Percentiles rank a stretch among this genome's conserved stretches.
Evolutionary conservation across 1,140 invertebrate species (phyloP).

Genomic region (Pemphigus obesinymphae): DNA sequence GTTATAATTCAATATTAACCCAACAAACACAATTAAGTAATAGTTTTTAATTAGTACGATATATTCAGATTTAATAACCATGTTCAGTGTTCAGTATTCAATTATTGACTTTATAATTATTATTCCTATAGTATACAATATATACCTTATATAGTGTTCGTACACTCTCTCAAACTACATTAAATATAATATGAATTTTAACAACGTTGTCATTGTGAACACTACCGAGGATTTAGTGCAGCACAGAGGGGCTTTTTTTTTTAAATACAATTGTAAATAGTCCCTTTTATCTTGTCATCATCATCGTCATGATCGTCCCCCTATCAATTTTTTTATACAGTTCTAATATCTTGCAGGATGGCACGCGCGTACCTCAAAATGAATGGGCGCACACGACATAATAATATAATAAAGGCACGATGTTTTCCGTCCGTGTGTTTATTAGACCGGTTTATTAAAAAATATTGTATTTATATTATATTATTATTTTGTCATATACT

Average conservation of each 20-base stretch:
- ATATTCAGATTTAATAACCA: too few species aligned
- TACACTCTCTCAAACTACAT: not conserved
- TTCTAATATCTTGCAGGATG: slow-evolving; percentile 21
- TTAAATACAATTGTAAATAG: slow-evolving; percentile 28
- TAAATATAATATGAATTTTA: slow-evolving; percentile 23
- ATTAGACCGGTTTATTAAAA: slow-evolving; percentile 7
- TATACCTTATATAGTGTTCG: not conserved
- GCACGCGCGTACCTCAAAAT: slow-evolving; percentile 26
- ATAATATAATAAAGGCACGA: not conserved
- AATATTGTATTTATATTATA: slow-evolving; percentile 22
- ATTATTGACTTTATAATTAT: not conserved
- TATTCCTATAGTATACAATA: too few species aligned
- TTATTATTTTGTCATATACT: not conserved
- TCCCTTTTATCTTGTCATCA: slow-evolving; percentile 40
- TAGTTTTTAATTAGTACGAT: too few species aligned
- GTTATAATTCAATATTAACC: not conserved
- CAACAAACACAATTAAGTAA: not conserved
- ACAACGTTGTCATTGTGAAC: slow-evolving; percentile 19
- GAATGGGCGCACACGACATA: not conserved
- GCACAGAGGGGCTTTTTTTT: slow-evolving; percentile 17
- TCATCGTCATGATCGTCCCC: slow-evolving; percentile 20
- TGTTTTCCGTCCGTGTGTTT: not conserved
- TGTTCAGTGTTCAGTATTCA: too few species aligned
- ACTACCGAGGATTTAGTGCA: not conserved
- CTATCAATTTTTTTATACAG: slow-evolving; percentile 10